Evolutionary conservation across 1,140 invertebrate species (phyloP).

Genomic region (Tetraneura akinire): DNA sequence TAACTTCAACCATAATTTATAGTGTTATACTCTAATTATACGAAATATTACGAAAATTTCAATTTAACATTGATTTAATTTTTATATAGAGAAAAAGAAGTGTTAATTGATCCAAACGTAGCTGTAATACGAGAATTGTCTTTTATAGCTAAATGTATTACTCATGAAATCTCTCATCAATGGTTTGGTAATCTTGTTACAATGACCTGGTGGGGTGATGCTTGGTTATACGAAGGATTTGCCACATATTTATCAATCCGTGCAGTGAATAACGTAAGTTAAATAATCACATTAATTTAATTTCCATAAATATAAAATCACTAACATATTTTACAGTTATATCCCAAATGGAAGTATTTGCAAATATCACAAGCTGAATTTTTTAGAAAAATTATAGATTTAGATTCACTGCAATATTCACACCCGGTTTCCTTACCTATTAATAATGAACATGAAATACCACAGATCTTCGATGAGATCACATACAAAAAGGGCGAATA

Average conservation of each 20-base stretch:
- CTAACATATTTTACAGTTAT: slow-evolving; percentile 52
- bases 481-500: slow-evolving; percentile 83
- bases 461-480: slow-evolving; percentile 85
- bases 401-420: slow-evolving; percentile 67
- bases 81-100: slow-evolving; percentile 64
- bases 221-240: slow-evolving; percentile 74
- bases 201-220: slow-evolving; percentile 79
- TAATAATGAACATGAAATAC: slow-evolving; percentile 74
- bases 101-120: slow-evolving; percentile 71
- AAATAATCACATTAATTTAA: background rate
- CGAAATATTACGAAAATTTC: background rate
- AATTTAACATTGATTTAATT: too few relatives aligned
- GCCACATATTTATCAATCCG: slow-evolving; percentile 72
- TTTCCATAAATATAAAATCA: background rate
- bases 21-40: too few relatives aligned
- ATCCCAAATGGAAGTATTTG: slow-evolving; percentile 65
- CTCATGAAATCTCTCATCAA: slow-evolving; percentile 82
- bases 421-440: slow-evolving; percentile 68
- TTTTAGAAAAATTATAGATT: slow-evolving; percentile 63
- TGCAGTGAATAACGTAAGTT: slow-evolving; percentile 63
- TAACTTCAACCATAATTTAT: too few relatives aligned
- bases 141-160: slow-evolving; percentile 73
- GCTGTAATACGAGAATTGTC: slow-evolving; percentile 67
- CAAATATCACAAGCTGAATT: slow-evolving; percentile 67
- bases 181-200: slow-evolving; percentile 80